phyloP scores from a whole-genome alignment of 2,888 invertebrate genomes.

The Sinopyrophorus schimmeli region DNA sequence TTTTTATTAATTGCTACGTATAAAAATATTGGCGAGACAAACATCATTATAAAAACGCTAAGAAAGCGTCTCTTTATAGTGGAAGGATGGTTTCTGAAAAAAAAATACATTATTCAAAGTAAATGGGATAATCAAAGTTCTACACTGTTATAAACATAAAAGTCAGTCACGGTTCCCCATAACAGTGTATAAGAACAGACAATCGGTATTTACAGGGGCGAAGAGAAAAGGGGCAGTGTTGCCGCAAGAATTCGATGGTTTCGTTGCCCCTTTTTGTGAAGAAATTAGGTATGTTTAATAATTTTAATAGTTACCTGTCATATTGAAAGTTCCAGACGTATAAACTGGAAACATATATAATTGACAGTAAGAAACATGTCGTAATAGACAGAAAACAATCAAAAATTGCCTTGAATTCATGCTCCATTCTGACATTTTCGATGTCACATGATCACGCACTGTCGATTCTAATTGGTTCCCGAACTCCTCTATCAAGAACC shows the following conservation, averaged over 20 bases:
- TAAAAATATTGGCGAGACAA: conserved; percentile 77
- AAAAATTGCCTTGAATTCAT: conserved; percentile 46
- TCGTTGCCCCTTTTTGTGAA: conserved; percentile 33
- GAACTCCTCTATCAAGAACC: conserved; percentile 59
- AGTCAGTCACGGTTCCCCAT: conserved; percentile 1
- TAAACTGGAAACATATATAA: conserved; percentile 83
- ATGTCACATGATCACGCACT: conserved; percentile 48
- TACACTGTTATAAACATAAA: neutral
- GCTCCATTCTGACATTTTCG: conserved; percentile 48
- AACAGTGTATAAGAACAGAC: conserved; percentile 19
- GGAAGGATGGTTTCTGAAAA: conserved; percentile 81
- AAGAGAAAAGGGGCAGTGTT: conserved; percentile 30
- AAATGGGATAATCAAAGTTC: conserved; percentile 6
- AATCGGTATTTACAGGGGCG: conserved; percentile 23
- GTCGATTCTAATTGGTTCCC: conserved; percentile 43
- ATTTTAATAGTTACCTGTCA: conserved; percentile 63
- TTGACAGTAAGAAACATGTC: conserved; percentile 76
- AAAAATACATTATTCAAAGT: too few relatives aligned
- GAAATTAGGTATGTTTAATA: conserved; percentile 26
- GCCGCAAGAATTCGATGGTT: conserved; percentile 34
- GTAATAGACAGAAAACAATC: conserved; percentile 66
- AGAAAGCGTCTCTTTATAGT: conserved; percentile 86
- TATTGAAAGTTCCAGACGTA: conserved; percentile 83
- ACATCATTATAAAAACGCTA: conserved; percentile 80
- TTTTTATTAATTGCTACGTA: conserved; percentile 71